phyloP scores from a whole-genome alignment of 2,888 invertebrate species.

The Ophraella communa region DNA sequence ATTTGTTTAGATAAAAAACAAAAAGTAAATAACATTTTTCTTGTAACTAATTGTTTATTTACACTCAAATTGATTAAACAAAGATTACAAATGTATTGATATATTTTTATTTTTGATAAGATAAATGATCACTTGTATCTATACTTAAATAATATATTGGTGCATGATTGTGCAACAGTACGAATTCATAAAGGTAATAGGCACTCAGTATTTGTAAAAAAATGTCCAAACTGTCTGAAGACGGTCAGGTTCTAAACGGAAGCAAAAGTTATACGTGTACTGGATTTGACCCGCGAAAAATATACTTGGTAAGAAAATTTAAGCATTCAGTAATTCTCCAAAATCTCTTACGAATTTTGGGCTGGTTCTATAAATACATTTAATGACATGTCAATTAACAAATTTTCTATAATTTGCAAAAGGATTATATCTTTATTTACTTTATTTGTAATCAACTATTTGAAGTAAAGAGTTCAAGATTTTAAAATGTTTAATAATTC shows the following conservation, averaged over 20 bases:
- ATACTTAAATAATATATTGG: neutral
- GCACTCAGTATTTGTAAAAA: neutral
- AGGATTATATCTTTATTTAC: too few relatives aligned
- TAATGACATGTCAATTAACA: too few relatives aligned
- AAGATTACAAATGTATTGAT: neutral
- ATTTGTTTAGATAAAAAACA: too few relatives aligned
- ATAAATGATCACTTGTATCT: slow-evolving; percentile 2
- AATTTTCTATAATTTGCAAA: too few relatives aligned
- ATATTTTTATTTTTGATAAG: slow-evolving; percentile 7
- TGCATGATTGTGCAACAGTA: slow-evolving; percentile 1
- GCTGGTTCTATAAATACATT: too few relatives aligned
- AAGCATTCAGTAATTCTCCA: neutral
- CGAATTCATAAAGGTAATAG: neutral
- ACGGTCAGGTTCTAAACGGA: neutral
- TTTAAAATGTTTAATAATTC: too few relatives aligned
- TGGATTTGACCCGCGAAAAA: slow-evolving; percentile 33
- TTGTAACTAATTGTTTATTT: neutral
- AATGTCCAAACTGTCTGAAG: neutral
- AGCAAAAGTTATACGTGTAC: slow-evolving; percentile 20
- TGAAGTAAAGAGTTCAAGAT: too few relatives aligned
- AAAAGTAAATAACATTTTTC: too few relatives aligned
- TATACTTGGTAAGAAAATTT: slow-evolving; percentile 39
- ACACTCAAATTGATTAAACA: neutral
- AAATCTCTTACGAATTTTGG: neutral
- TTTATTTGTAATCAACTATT: too few relatives aligned